Evolutionary conservation across 1,140 invertebrate species (phyloP).

Genomic region (Panulirus ornatus): DNA sequence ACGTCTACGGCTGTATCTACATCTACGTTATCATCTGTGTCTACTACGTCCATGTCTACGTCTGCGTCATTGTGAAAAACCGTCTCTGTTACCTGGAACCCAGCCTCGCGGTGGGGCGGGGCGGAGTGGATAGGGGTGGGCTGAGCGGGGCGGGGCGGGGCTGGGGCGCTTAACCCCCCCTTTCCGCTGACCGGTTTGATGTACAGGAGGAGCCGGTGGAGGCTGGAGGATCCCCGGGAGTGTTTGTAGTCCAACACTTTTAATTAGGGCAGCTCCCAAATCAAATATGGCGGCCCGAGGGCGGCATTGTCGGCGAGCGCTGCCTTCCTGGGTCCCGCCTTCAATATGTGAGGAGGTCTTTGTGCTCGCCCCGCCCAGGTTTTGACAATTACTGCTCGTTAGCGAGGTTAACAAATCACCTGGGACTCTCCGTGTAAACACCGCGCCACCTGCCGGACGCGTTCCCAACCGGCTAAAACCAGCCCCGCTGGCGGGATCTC

Average conservation of each 20-base stretch:
- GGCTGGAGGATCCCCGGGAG: constrained; percentile 16
- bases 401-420: constrained; percentile 74
- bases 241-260: constrained; percentile 59
- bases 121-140: too few relatives aligned
- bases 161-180: background rate
- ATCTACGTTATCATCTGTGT: too few relatives aligned
- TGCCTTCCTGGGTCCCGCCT: constrained; percentile 2
- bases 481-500: background rate
- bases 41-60: too few relatives aligned
- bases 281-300: constrained; percentile 52
- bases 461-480: background rate
- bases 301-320: constrained; percentile 42
- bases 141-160: too few relatives aligned
- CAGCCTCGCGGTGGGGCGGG: too few relatives aligned
- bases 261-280: constrained; percentile 60
- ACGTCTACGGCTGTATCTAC: too few relatives aligned
- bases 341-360: constrained; percentile 58
- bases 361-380: constrained; percentile 58
- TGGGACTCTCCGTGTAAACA: constrained; percentile 58
- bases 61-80: too few relatives aligned
- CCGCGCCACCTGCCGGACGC: constrained; percentile 27
- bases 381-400: constrained; percentile 75
- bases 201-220: background rate
- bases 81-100: too few relatives aligned
- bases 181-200: background rate